Evolutionary conservation across 2,797 vertebrate genomes (phyloP), one percentile per base, ranked within the genome.

Genomic region (Pangasius macronema): DNA sequence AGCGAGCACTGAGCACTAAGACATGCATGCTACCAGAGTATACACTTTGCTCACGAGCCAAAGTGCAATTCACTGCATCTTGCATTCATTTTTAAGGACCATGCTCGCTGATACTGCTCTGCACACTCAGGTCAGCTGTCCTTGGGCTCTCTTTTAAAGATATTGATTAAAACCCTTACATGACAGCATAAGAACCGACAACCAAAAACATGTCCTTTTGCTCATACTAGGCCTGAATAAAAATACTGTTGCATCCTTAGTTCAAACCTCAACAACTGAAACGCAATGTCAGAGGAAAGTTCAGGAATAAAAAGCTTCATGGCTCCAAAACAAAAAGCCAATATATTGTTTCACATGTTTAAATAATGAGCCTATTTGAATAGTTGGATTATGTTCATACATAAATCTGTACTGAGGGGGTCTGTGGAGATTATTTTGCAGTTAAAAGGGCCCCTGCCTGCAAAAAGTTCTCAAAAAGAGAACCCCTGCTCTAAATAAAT

Each of bases 401-500:
- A 55, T 30, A 59, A 53, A 90, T 67, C 14, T 65, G 27, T 65
- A 42, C 39, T n/a, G 59, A 20, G 27, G 39, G 42, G 24, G 5
- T 61, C 49, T 20, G 27, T 18, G n/a, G 39, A 67, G 42, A 67
- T 65, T 33, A 67, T 49, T 67, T 67, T 51, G 80, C 81, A 33
- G 61, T 83, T 83, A 33, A 42, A 61, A 59, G 30, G 2, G 51
- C 75, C 13, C 6, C 20, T 24, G 42, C 61, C n/a, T 67, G 27
- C 22, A 59, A 67, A 49, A 82, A 30, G n/a, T 13, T 59, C 77
- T 42, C 77, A 59, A 42, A 16, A 30, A 46, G n/a, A 51, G 46
- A 83, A 51, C 9, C 16, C 13, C n/a, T 22, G 61, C 81, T 67
- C 61, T 49, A 51, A 79, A 77, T 85, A 67, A 82, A 81, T 30